A percentile compares a stretch with the other conserved stretches of the same genome.
phyloP scores from a whole-genome alignment of 2,113 vertebrate species.

The Nipponia nippon region DNA sequence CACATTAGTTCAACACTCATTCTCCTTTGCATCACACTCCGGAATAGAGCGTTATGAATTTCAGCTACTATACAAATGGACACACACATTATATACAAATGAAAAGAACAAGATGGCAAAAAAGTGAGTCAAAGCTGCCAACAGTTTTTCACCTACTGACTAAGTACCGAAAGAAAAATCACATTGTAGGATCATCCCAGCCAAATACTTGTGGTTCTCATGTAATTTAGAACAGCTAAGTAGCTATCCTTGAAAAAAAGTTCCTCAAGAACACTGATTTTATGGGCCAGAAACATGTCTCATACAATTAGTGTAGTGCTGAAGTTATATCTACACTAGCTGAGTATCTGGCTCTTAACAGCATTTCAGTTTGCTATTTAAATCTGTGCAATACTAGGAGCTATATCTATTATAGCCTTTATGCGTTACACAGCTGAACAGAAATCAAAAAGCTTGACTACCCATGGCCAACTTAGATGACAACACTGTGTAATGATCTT shows the following conservation, averaged over 20 bases:
- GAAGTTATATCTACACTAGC: not conserved
- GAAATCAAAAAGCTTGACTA: not conserved
- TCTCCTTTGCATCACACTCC: not conserved
- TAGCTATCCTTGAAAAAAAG: not conserved
- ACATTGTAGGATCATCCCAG: not conserved
- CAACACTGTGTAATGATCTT: not conserved
- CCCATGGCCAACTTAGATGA: not conserved
- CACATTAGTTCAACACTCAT: not conserved
- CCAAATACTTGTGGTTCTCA: not conserved
- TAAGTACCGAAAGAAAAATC: constrained; percentile 1
- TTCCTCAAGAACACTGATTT: not conserved
- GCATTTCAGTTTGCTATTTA: not conserved
- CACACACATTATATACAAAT: not conserved
- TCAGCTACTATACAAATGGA: not conserved
- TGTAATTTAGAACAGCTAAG: not conserved
- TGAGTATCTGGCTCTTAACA: not conserved
- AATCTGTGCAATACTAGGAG: not conserved
- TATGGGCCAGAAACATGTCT: not conserved
- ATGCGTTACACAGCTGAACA: not conserved
- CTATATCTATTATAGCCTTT: not conserved
- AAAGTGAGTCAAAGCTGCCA: not conserved
- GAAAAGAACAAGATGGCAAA: not conserved
- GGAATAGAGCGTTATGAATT: not conserved
- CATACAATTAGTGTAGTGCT: not conserved
- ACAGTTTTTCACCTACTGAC: constrained; percentile 14